Percentiles rank a stretch among this genome's conserved stretches.
Conservation (phyloP, 2,888 invertebrate genomes). For the Synanthedon vespiformis region DNA sequence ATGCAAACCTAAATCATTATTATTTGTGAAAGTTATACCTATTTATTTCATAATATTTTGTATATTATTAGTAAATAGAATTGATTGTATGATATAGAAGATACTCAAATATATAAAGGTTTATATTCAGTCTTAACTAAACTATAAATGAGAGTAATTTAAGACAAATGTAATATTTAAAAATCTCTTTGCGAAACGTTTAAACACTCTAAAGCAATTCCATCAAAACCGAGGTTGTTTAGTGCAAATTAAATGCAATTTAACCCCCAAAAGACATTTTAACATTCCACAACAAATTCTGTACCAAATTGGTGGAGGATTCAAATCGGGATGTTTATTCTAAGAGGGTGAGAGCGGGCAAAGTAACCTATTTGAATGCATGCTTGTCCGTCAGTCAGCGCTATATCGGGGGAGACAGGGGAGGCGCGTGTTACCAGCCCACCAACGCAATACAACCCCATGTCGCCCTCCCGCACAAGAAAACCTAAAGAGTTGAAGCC, state of each 20-base stretch:
- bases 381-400: constrained; percentile 80
- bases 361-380: constrained; percentile 82
- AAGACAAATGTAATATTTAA: too few relatives aligned
- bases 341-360: constrained; percentile 53
- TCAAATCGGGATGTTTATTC: constrained; percentile 54
- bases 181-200: constrained; percentile 5
- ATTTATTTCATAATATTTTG: too few relatives aligned
- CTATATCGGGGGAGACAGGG: constrained; percentile 54
- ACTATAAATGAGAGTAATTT: too few relatives aligned
- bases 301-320: constrained; percentile 60
- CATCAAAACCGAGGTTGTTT: constrained; percentile 55
- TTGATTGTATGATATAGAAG: too few relatives aligned
- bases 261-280: constrained; percentile 63
- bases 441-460: neutral
- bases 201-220: constrained; percentile 16
- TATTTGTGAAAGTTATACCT: too few relatives aligned
- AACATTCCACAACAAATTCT: constrained; percentile 66
- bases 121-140: too few relatives aligned
- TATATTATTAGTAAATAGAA: too few relatives aligned
- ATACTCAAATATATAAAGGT: too few relatives aligned
- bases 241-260: constrained; percentile 68
- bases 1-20: too few relatives aligned
- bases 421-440: constrained; percentile 1
- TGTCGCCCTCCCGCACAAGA: neutral
- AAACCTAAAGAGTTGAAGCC: neutral